Conservation (phyloP, 2,113 vertebrate species). For the Centrocercus urophasianus region DNA sequence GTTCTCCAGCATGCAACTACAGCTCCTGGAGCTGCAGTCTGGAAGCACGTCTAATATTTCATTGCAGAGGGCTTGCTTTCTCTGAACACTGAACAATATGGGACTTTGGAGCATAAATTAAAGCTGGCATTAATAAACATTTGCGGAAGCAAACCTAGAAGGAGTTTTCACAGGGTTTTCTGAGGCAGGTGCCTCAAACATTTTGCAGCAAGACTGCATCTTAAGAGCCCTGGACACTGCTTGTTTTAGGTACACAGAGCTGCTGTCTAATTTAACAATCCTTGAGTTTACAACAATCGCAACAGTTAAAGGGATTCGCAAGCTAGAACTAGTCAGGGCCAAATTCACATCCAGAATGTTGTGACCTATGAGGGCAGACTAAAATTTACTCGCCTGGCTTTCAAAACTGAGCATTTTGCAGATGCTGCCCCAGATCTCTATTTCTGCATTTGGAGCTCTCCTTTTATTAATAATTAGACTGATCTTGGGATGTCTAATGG, state of each 20-base stretch:
- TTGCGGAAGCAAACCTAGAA: neutral
- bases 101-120: neutral
- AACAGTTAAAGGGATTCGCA: neutral
- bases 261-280: neutral
- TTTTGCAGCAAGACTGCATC: neutral
- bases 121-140: neutral
- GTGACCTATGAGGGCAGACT: neutral
- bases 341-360: neutral
- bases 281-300: neutral
- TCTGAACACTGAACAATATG: neutral
- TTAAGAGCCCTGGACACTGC: neutral
- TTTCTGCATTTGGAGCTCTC: neutral
- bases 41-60: neutral
- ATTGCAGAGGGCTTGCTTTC: neutral
- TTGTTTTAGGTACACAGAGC: neutral
- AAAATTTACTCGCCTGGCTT: neutral
- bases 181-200: neutral
- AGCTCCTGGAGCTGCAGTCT: neutral
- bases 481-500: neutral
- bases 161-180: neutral
- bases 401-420: neutral
- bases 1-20: neutral
- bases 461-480: neutral
- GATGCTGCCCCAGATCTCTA: neutral
- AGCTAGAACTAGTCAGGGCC: neutral